Conservation (phyloP, 2,888 invertebrate genomes). For the Tachystola acroxantha region DNA sequence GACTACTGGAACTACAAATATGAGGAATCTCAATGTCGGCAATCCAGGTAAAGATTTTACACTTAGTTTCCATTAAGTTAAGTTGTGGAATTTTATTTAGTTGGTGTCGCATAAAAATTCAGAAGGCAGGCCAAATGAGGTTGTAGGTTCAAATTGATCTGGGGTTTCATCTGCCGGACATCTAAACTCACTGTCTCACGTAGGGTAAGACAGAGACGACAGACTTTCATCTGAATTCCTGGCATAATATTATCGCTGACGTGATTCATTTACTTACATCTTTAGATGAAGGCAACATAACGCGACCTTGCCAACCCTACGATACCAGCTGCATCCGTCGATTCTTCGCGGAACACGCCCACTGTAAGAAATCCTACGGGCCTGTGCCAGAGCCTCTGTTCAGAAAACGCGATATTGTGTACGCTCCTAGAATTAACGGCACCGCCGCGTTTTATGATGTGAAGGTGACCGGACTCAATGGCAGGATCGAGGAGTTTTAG, state of each 20-base stretch:
- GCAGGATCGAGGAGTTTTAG: slow-evolving; percentile 17
- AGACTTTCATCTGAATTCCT: too few species aligned
- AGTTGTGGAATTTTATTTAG: too few species aligned
- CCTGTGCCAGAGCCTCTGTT: slow-evolving; percentile 12
- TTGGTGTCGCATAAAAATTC: too few species aligned
- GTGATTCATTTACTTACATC: too few species aligned
- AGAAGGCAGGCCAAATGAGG: too few species aligned
- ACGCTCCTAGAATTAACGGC: not conserved
- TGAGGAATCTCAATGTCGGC: slow-evolving; percentile 5
- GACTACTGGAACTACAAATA: not conserved
- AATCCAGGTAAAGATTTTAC: slow-evolving; percentile 13
- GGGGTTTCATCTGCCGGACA: too few species aligned
- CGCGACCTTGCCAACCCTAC: slow-evolving; percentile 18
- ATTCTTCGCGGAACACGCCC: slow-evolving; percentile 16
- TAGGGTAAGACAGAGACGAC: too few species aligned
- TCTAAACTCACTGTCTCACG: too few species aligned
- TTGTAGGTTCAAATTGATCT: too few species aligned
- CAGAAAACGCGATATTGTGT: not conserved
- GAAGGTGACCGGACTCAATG: slow-evolving; percentile 2
- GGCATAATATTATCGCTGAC: too few species aligned
- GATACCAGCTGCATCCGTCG: slow-evolving; percentile 18
- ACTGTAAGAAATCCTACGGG: slow-evolving; percentile 14
- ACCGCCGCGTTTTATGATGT: not conserved
- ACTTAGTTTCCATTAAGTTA: too few species aligned
- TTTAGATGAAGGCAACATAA: slow-evolving; percentile 9